Evolutionary conservation across 2,113 vertebrate species (phyloP), one percentile per base, ranked within the genome.

Genomic region (Tenebrosternarchus preto): DNA sequence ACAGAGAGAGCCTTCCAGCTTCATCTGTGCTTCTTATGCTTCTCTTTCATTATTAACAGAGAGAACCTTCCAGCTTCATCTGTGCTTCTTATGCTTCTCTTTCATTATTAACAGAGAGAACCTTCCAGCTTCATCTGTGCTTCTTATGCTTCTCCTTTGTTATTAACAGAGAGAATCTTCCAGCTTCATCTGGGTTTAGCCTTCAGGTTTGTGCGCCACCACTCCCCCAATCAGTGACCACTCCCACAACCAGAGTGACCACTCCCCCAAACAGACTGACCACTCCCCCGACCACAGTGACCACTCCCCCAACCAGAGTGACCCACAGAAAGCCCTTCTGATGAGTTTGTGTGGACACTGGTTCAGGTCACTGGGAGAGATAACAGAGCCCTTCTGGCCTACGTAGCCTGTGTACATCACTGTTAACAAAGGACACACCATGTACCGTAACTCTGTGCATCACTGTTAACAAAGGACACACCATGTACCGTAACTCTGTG

Each of bases 171-270:
- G n/a, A n/a, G n/a, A n/a, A n/a, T n/a, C n/a, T n/a, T n/a, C n/a
- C n/a, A n/a, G n/a, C n/a, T n/a, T n/a, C n/a, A n/a, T n/a, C n/a
- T n/a, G n/a, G n/a, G n/a, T n/a, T n/a, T n/a, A n/a, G 64, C 59
- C 50, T 78, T 39, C 67, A 82, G 25, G 78, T 77, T 78, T 74
- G 68, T 73, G 70, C 60, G 33, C 36, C 78, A 70, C 53, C 50
- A 68, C 50, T 67, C 76, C 64, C 57, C 33, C 78, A 43, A 67
- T 57, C 31, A 59, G 77, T 78, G 57, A 36, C 33, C 2, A 36
- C 33, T 6, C 3, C 33, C n/a, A n/a, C n/a, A n/a, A n/a, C n/a
- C n/a, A n/a, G n/a, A n/a, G n/a, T n/a, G n/a, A n/a, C n/a, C n/a
- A n/a, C n/a, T n/a, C n/a, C n/a, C 33, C 33, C 33, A 36, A 36